These are phyloP conservation scores for Itoplectis maculator DNA, from an alignment of 2,888 invertebrate species.

Conservation along the genomic window DNA sequence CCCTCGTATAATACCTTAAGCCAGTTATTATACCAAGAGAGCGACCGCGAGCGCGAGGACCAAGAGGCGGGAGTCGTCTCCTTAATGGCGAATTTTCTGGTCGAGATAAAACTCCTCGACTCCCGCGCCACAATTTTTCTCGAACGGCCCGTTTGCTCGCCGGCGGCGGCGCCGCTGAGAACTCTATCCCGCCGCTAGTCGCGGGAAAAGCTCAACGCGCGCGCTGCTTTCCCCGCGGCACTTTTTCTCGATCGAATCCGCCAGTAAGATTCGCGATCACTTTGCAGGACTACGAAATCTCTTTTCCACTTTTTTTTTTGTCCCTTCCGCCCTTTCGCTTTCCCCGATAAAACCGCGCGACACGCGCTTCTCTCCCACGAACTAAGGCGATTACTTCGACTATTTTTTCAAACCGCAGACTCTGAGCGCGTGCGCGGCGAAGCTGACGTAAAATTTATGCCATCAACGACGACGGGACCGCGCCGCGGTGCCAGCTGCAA, in stretches of 20 bases:
- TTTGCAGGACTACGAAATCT: conserved; percentile 34
- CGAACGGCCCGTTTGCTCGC: background rate
- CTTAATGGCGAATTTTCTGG: conserved; percentile 65
- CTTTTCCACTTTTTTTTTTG: conserved; percentile 31
- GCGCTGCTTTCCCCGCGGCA: conserved; percentile 28
- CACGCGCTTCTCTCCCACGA: conserved; percentile 74
- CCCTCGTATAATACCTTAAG: conserved; percentile 77
- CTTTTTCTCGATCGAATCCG: conserved; percentile 52
- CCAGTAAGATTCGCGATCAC: conserved; percentile 50
- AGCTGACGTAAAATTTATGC: conserved; percentile 68
- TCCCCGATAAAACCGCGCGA: conserved; percentile 54
- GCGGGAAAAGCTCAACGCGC: conserved; percentile 35
- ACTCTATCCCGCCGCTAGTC: conserved; percentile 23
- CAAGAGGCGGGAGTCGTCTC: conserved; percentile 31
- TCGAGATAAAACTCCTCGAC: conserved; percentile 57
- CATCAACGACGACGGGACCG: conserved; percentile 54
- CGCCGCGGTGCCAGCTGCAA: conserved; percentile 55
- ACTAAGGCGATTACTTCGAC: conserved; percentile 82
- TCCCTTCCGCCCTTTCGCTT: conserved; percentile 45
- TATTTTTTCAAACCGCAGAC: conserved; percentile 76
- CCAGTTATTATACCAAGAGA: conserved; percentile 73
- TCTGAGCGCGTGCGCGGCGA: conserved; percentile 30
- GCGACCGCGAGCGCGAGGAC: conserved; percentile 44
- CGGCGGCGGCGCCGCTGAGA: background rate
- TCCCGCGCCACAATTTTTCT: conserved; percentile 37